Conservation (phyloP, 2,888 invertebrate genomes). For the Papilio elwesi region DNA sequence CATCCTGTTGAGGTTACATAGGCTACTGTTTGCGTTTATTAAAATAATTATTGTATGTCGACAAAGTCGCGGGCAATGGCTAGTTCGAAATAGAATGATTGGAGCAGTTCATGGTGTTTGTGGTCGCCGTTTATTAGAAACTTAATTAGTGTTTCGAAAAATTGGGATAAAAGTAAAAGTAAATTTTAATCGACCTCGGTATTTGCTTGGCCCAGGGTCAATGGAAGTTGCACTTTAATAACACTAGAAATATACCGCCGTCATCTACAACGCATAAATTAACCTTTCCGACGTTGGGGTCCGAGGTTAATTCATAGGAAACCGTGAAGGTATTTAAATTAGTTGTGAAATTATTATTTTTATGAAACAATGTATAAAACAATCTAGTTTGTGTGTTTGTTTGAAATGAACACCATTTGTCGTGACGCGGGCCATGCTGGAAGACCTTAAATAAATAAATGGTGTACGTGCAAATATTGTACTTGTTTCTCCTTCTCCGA, state of each 20-base stretch:
- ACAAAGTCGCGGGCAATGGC: too few species aligned
- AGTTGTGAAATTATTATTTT: neutral
- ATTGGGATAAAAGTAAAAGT: slow-evolving; percentile 6
- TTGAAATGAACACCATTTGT: neutral
- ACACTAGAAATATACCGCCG: neutral
- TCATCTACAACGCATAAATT: neutral
- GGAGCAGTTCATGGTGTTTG: neutral
- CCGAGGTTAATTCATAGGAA: neutral
- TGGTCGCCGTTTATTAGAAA: neutral
- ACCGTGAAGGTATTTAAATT: neutral
- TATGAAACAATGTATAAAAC: too few species aligned
- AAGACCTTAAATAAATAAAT: neutral
- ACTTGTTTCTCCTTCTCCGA: neutral
- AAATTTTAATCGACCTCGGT: neutral
- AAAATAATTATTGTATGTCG: too few species aligned
- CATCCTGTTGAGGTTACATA: too few species aligned
- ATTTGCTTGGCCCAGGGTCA: neutral
- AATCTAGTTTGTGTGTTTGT: neutral
- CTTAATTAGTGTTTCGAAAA: neutral
- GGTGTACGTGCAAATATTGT: neutral
- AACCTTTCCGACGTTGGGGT: neutral
- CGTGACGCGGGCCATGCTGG: neutral
- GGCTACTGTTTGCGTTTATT: too few species aligned
- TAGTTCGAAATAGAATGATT: neutral
- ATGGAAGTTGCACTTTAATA: neutral